These are phyloP conservation scores for Theocolax elegans DNA, from an alignment of 1,140 invertebrate genomes.

Conservation along the genomic window DNA sequence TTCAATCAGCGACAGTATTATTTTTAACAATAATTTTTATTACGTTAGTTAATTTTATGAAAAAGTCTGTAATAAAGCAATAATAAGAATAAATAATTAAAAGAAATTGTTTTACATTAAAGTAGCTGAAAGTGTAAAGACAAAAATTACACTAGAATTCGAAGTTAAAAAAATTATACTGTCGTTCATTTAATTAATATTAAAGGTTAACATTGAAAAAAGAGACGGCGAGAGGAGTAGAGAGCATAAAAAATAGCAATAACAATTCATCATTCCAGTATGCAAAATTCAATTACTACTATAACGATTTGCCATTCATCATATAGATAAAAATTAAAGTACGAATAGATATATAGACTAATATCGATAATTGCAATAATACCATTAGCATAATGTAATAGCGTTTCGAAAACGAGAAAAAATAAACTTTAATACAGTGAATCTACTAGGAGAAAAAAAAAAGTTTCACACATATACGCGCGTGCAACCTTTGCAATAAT, in stretches of 20 bases:
- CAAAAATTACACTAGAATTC: no score
- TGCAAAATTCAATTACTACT: neutral
- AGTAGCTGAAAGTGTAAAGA: no score
- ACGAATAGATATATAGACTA: neutral
- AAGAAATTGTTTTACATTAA: no score
- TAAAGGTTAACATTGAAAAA: slow-evolving; percentile 14
- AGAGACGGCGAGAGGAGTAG: slow-evolving; percentile 29
- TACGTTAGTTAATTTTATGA: no score
- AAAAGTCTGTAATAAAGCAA: no score
- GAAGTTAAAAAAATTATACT: slow-evolving; percentile 21
- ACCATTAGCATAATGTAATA: slow-evolving; percentile 31
- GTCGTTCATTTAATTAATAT: neutral
- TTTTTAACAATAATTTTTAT: no score
- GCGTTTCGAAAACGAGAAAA: slow-evolving; percentile 12
- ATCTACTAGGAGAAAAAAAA: slow-evolving; percentile 29
- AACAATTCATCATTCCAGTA: neutral
- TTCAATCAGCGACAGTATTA: no score
- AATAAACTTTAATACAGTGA: slow-evolving; percentile 19
- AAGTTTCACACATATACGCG: neutral
- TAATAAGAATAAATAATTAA: no score
- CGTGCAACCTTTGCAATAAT: slow-evolving; percentile 27
- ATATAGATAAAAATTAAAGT: neutral
- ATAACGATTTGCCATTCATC: neutral
- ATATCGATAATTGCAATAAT: slow-evolving; percentile 28
- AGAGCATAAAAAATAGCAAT: slow-evolving; percentile 37